Conservation (phyloP, 2,113 vertebrate genomes). For the Odocoileus hemionus region DNA sequence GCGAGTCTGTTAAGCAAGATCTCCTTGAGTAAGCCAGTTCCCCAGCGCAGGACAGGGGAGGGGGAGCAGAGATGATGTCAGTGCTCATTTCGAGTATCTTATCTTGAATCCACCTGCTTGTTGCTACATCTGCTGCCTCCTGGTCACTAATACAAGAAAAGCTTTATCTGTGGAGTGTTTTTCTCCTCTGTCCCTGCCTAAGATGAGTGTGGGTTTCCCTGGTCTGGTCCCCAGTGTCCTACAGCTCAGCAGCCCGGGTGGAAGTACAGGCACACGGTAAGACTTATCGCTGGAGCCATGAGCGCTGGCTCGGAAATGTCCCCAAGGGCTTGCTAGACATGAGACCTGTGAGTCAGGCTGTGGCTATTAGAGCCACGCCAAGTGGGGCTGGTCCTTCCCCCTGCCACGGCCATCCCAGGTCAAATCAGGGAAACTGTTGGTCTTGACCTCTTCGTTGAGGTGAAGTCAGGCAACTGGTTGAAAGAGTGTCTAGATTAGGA, state of each 20-base stretch:
- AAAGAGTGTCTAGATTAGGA: background rate
- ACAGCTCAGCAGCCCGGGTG: background rate
- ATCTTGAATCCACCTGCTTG: background rate
- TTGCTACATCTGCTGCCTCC: background rate
- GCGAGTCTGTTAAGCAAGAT: background rate
- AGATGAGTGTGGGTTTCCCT: background rate
- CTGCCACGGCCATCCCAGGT: background rate
- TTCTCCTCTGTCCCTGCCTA: background rate
- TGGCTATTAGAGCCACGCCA: background rate
- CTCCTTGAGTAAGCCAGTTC: background rate
- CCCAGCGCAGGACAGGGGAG: background rate
- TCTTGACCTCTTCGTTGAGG: background rate
- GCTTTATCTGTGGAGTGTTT: background rate
- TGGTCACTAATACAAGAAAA: background rate
- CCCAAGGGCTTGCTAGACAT: background rate
- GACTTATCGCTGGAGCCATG: slow-evolving; percentile 7
- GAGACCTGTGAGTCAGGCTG: background rate
- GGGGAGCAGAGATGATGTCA: background rate
- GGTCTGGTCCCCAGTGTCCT: background rate
- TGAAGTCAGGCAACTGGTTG: background rate
- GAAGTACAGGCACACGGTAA: background rate
- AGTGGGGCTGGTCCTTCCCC: background rate
- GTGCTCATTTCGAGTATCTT: background rate
- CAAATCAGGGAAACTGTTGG: background rate
- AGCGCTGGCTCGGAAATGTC: background rate